Percentiles rank a stretch among this genome's conserved stretches.
Conservation (phyloP, 2,797 vertebrate genomes). For the Limosa lapponica region DNA sequence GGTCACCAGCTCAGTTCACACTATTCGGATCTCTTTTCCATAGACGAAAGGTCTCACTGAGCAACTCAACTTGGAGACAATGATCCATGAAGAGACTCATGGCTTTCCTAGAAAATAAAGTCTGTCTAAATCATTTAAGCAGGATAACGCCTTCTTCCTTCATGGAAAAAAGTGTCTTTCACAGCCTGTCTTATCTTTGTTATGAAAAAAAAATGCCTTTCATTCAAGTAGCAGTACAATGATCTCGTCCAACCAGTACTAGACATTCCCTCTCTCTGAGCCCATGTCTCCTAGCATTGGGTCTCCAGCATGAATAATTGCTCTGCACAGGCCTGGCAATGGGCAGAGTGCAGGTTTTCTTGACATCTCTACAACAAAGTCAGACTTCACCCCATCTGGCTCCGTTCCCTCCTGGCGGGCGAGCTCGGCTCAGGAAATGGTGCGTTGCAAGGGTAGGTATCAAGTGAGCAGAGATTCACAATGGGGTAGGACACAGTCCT, state of each 20-base stretch:
- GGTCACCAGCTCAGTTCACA: neutral
- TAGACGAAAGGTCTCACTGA: neutral
- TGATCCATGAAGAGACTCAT: neutral
- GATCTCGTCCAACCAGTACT: conserved; percentile 30
- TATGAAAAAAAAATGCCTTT: neutral
- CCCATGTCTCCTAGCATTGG: conserved; percentile 48
- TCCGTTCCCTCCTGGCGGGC: rapidly evolving
- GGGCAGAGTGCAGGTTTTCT: conserved; percentile 19
- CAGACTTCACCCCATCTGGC: neutral
- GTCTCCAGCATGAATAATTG: conserved; percentile 45
- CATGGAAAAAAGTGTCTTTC: conserved; percentile 3
- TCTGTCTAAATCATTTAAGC: conserved; percentile 47
- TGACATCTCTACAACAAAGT: neutral
- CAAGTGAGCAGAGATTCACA: rapidly evolving
- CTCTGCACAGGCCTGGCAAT: conserved; percentile 14
- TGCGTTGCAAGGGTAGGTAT: neutral
- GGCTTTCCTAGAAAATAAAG: conserved; percentile 49
- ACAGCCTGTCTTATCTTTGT: conserved; percentile 40
- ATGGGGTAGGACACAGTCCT: rapidly evolving
- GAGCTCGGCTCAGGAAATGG: rapidly evolving
- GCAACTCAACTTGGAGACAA: neutral
- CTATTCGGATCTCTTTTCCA: neutral
- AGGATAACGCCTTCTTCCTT: conserved; percentile 47
- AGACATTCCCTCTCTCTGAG: conserved; percentile 27
- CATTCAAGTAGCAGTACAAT: conserved; percentile 19